Evolutionary conservation across 2,113 vertebrate genomes (phyloP).

Genomic region (Pteropus alecto): DNA sequence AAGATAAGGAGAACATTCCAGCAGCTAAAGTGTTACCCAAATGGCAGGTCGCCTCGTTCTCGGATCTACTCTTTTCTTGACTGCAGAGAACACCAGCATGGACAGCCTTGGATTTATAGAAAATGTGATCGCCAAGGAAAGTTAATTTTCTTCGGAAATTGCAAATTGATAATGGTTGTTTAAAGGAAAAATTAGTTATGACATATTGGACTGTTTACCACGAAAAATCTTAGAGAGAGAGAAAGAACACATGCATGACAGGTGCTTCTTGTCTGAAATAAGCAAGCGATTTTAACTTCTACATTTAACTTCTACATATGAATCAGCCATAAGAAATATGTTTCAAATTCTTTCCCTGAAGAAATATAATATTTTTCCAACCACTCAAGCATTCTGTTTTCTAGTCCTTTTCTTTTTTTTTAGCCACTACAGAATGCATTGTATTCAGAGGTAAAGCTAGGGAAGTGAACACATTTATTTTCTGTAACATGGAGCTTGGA

Average conservation of each 20-base stretch:
- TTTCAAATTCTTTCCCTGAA: not conserved
- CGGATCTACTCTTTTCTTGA: slow-evolving; percentile 22
- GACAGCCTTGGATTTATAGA: not conserved
- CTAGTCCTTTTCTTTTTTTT: not conserved
- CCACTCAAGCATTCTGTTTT: not conserved
- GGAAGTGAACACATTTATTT: slow-evolving; percentile 14
- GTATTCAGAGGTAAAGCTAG: not conserved
- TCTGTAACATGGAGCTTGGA: not conserved
- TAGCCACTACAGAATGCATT: not conserved
- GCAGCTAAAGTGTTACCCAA: not conserved
- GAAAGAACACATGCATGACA: not conserved
- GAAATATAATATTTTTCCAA: not conserved
- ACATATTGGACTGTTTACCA: not conserved
- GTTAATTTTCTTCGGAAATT: not conserved
- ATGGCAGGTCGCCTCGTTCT: not conserved
- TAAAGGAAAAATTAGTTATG: slow-evolving; percentile 39
- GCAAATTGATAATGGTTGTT: not conserved
- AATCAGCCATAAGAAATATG: not conserved
- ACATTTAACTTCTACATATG: not conserved
- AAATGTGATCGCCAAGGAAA: slow-evolving; percentile 2
- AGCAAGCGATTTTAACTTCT: not conserved
- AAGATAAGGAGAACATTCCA: slow-evolving; percentile 34
- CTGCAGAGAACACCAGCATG: not conserved
- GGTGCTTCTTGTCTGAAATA: not conserved
- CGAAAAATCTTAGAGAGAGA: not conserved